Base-by-base conservation (phyloP, 2,888 invertebrate species). In the Fragum whitleyi region DNA sequence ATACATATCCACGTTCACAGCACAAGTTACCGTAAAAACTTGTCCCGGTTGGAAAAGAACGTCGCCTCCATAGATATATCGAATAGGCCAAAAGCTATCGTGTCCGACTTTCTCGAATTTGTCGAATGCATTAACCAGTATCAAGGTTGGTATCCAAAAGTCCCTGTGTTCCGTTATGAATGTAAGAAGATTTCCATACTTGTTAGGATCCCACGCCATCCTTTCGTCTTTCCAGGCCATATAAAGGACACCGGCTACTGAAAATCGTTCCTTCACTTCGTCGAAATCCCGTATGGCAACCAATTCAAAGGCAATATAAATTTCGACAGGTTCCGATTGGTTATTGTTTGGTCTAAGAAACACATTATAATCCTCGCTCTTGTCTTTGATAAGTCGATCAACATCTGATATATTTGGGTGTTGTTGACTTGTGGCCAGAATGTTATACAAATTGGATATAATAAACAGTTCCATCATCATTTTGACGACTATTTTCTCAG, bases 281-380 rank as follows among this genome's bases (percentile, higher is more conserved):
- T 83, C 77, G 21, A 83, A 71, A 36, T 77, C 77, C 1, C 59
- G 69, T 2, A 83, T 70, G 21, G 71, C 71, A 11, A 83, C 61
- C 16, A 83, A 61, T 3, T 61, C 61, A 23, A 72, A 42, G 0
- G 26, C 29, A 23, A 72, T 47, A 23, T 21, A 1, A 6, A 72
- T 39, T 14, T 19, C 21, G 9, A 72, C 14, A 6, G 59, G 36
- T 16, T 61, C 42, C 9, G 61, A 72, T n/a, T 72, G 59, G 28
- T 72, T 61, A 19, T 2, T 23, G 32, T 32, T 61, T 6, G 61
- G 61, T 32, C 28, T 16, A 7, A 61, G 29, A 19, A 61, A 32
- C 16, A n/a, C 32, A 32, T 61, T 61, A 32, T 61, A 61, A n/a
- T 61, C 19, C 3, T 3, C n/a, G 2, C n/a, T 28, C 19, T 61